These are phyloP conservation scores for Yponomeuta evonymella DNA, from an alignment of 2,888 invertebrate species.

Conservation along the genomic window DNA sequence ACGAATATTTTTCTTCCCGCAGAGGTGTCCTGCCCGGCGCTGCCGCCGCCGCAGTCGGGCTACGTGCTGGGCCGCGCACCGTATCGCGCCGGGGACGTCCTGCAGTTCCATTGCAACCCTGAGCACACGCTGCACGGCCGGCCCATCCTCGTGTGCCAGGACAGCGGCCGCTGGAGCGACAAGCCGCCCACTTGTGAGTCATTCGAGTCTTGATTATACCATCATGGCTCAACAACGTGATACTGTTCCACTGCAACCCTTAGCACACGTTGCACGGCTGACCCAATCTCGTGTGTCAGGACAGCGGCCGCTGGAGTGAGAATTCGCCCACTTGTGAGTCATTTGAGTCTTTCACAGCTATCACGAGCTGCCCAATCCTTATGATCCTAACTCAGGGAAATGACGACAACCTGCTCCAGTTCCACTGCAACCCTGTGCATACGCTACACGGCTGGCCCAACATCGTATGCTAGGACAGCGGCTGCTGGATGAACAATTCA, in stretches of 20 bases:
- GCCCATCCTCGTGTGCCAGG: slow-evolving; percentile 92
- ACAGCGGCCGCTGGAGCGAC: slow-evolving; percentile 90
- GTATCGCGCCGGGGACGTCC: slow-evolving; percentile 88
- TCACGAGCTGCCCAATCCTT: no score
- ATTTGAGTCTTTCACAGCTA: slow-evolving; percentile 5
- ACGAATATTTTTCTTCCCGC: slow-evolving; percentile 21
- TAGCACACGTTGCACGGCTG: not conserved
- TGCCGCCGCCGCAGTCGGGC: slow-evolving; percentile 84
- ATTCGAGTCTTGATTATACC: slow-evolving; percentile 7
- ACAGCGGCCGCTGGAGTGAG: slow-evolving; percentile 90
- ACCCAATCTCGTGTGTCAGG: slow-evolving; percentile 84
- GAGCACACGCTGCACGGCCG: slow-evolving; percentile 93
- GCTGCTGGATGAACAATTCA: slow-evolving; percentile 87
- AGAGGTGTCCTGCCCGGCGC: slow-evolving; percentile 88
- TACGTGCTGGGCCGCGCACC: slow-evolving; percentile 86
- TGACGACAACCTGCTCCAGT: no score
- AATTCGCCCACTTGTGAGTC: slow-evolving; percentile 87
- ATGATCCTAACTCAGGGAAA: no score
- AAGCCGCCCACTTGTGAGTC: slow-evolving; percentile 87
- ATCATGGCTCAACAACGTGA: no score
- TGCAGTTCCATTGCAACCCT: slow-evolving; percentile 91
- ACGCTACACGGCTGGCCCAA: slow-evolving; percentile 95
- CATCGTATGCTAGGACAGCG: slow-evolving; percentile 91
- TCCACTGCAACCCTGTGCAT: slow-evolving; percentile 80
- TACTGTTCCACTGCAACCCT: not conserved